Conservation (phyloP, 2,797 vertebrate genomes). For the Tolypeutes matacus region DNA sequence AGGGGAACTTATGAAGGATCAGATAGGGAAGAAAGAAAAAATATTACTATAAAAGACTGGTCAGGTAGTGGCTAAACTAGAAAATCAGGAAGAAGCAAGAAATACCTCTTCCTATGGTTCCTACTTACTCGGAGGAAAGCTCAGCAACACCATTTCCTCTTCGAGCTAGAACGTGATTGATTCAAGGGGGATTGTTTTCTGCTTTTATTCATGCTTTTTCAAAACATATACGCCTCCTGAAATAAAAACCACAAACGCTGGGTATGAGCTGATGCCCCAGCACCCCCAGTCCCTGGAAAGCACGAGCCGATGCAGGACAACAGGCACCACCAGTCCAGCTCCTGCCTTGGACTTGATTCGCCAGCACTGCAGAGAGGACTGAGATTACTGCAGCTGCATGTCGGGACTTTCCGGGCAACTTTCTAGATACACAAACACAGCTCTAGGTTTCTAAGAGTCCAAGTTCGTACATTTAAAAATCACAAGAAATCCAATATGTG, state of each 20-base stretch:
- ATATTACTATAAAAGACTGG: no score
- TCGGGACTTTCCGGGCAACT: background rate
- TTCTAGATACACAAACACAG: background rate
- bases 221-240: background rate
- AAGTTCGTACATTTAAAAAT: background rate
- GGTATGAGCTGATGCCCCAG: background rate
- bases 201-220: background rate
- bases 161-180: background rate
- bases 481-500: background rate
- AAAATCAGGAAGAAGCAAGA: background rate
- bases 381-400: background rate
- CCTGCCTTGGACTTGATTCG: background rate
- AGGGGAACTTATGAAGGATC: background rate
- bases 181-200: background rate
- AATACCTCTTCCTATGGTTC: background rate
- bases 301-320: background rate
- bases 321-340: background rate
- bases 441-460: background rate
- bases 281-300: background rate
- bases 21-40: background rate
- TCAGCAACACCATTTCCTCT: background rate
- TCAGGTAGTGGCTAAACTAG: background rate
- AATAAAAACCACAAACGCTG: background rate
- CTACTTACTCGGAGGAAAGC: background rate
- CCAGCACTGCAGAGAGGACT: background rate